Base-by-base conservation (phyloP, 2,888 invertebrate species). In the Macropis europaea region DNA sequence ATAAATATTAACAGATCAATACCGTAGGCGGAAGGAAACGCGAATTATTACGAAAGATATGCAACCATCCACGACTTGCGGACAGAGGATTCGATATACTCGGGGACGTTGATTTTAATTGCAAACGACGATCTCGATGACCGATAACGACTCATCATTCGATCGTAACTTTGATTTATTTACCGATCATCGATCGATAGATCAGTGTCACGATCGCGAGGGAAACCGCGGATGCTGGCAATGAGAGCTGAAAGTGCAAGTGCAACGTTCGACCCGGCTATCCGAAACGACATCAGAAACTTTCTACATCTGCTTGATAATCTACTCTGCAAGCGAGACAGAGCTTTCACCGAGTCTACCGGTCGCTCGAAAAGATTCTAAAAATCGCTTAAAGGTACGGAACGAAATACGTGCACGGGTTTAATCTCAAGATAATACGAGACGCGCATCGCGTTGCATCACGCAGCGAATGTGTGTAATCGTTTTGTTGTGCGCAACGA, bases 301-400 rank as follows among this genome's bases (percentile, higher is more conserved):
- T 62, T 53, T 62, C 53, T 28, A 62, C 52, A 40, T 62, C 61
- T 36, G 7, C 32, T n/a, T n/a, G n/a, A n/a, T n/a, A n/a, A n/a
- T n/a, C n/a, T n/a, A n/a, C n/a, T n/a, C n/a, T n/a, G n/a, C 1
- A 24, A 42, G 6, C 5, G 28, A 19, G 22, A 48, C 1, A 26
- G n/a, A 26, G 34, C 42, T 42, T 42, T 42, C 40, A 2, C 6
- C 24, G 26, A 34, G 3, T 9, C 15, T 22, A 2, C 13, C 0
- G n/a, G 26, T 9, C 24, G 26, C 34, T 42, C 13, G 9, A 42
- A n/a, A 3, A 61, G 43, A 42, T 11, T 17, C 13, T 61, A 17
- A 26, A n/a, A 9, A 28, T 2, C 9, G 17, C 52, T 59, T 53
- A 40, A 9, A 19, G 30, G 40, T n/a, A 4, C 42, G 42, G 26